Conservation (phyloP, 2,888 invertebrate species). For the Synergus laeviventris region DNA sequence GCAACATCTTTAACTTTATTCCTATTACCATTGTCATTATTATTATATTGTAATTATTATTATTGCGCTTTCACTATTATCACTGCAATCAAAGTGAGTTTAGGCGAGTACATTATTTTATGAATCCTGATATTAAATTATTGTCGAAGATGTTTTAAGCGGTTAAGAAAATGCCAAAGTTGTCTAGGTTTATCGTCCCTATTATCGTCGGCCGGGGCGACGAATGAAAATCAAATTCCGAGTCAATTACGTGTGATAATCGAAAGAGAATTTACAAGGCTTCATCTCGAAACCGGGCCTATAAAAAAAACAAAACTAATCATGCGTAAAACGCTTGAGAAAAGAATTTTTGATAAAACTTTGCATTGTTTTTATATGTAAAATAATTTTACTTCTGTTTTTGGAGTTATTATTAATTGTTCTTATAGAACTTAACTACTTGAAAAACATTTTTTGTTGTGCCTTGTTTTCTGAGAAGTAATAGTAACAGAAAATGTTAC, state of each 20-base stretch:
- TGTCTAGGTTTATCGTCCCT: conserved; percentile 74
- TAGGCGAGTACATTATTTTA: conserved; percentile 64
- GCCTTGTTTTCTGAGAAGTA: conserved; percentile 11
- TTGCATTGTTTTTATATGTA: neutral
- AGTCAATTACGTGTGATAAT: conserved; percentile 38
- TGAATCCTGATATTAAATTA: conserved; percentile 63
- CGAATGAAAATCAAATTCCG: conserved; percentile 42
- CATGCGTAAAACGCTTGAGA: neutral
- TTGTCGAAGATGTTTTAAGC: conserved; percentile 65
- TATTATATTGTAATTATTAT: conserved; percentile 55
- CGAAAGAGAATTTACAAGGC: neutral
- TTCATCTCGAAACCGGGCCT: conserved; percentile 4
- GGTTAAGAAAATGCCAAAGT: conserved; percentile 75
- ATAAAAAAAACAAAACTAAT: conserved; percentile 40
- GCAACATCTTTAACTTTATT: conserved; percentile 55
- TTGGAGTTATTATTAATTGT: neutral
- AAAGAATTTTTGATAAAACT: neutral
- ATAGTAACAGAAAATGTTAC: conserved; percentile 24
- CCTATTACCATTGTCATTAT: conserved; percentile 52
- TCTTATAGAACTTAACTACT: neutral
- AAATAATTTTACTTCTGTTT: conserved; percentile 1
- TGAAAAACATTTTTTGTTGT: neutral
- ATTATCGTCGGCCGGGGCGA: conserved; percentile 57
- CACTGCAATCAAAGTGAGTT: conserved; percentile 56
- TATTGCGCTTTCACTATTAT: conserved; percentile 52